These are phyloP conservation scores for Calameuta filiformis DNA, from an alignment of 2,888 invertebrate genomes.

Conservation along the genomic window DNA sequence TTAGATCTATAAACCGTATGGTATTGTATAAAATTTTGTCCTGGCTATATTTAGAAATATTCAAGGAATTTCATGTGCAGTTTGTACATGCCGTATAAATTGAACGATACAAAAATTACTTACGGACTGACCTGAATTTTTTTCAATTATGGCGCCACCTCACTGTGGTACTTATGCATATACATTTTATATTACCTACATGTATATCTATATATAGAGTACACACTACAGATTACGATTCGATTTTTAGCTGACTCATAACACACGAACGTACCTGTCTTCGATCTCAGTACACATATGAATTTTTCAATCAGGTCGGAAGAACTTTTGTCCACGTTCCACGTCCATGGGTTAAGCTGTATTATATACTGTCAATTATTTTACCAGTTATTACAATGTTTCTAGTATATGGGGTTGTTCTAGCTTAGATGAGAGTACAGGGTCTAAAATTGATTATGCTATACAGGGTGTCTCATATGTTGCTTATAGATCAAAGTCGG, in stretches of 20 bases:
- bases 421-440: slow-evolving; percentile 8
- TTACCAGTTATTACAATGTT: background rate
- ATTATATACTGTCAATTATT: background rate
- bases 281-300: slow-evolving; percentile 5
- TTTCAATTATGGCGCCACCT: background rate
- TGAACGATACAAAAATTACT: background rate
- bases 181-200: background rate
- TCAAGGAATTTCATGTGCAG: background rate
- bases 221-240: slow-evolving; percentile 9
- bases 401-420: background rate
- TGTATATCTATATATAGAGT: background rate
- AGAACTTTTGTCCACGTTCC: background rate
- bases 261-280: slow-evolving; percentile 13
- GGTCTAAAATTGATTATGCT: slow-evolving; percentile 2
- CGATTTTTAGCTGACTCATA: slow-evolving; percentile 19
- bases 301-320: slow-evolving; percentile 7
- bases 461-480: slow-evolving; percentile 13
- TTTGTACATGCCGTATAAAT: background rate
- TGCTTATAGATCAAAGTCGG: background rate
- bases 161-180: background rate
- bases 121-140: background rate
- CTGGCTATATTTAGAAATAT: background rate
- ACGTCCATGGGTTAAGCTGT: background rate
- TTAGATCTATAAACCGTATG: background rate
- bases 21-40: background rate